Evolutionary conservation across 2,113 vertebrate species (phyloP).

Genomic region (Anser cygnoides): DNA sequence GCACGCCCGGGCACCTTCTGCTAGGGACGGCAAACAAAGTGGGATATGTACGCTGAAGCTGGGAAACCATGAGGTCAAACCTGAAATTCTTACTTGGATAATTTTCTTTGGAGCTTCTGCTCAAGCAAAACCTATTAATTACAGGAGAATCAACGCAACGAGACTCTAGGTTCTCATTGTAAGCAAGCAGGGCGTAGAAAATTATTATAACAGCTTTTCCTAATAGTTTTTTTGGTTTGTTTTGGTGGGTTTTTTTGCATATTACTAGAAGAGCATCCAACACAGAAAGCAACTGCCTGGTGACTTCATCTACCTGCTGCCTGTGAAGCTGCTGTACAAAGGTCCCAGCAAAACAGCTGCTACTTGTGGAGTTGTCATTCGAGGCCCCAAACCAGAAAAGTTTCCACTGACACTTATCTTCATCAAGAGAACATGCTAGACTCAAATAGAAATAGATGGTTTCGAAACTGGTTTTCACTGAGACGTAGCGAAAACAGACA

Average conservation of each 20-base stretch:
- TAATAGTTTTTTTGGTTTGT: neutral
- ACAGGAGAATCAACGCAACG: neutral
- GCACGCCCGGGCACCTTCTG: neutral
- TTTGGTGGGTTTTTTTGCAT: neutral
- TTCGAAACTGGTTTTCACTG: neutral
- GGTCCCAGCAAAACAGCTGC: neutral
- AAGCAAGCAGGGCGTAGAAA: neutral
- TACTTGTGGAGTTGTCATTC: neutral
- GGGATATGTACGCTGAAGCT: fast-evolving
- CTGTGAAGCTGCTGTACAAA: neutral
- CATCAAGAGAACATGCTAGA: neutral
- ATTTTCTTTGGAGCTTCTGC: neutral
- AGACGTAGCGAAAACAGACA: constrained; percentile 16
- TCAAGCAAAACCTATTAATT: neutral
- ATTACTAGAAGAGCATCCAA: neutral
- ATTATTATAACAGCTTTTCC: neutral
- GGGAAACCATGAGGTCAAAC: neutral
- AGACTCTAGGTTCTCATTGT: neutral
- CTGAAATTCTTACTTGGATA: neutral
- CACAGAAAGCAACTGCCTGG: neutral
- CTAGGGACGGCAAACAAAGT: neutral
- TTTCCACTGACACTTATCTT: neutral
- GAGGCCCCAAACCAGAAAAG: neutral
- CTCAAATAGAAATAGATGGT: neutral
- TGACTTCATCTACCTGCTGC: neutral